Base-by-base conservation (phyloP, 2,113 vertebrate genomes). In the Leptocoma aspasia region DNA sequence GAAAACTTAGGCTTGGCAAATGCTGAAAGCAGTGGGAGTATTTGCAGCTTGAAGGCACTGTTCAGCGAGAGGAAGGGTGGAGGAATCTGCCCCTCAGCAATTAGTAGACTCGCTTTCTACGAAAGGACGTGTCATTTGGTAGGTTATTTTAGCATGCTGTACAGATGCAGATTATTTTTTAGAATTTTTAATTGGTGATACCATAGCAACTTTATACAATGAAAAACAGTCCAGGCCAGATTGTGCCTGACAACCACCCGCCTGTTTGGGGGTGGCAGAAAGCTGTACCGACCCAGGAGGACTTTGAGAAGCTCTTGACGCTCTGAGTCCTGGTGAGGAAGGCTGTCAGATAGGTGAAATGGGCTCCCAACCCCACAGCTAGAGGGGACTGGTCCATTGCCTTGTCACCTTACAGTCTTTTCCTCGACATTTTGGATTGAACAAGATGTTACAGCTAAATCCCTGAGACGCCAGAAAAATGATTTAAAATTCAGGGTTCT, bases 201-300 rank as follows among this genome's bases (percentile, higher is more conserved):
- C 95, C 94, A 96, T 97, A 97, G 96, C 95, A 97, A 97, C 96
- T 95, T 97, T 95, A 93, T 97, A 96, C 96, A 96, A 96, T 96
- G 94, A 96, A 96, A 95, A 96, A 94, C 90, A 93, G 96, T 81
- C 93, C 94, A 88, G 90, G 71, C 95, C 95, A 97, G 96, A 97
- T 96, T 97, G 95, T 90, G 95, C 95, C 92, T 97, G 90, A 97
- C 92, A 95, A 93, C 94, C 94, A 95, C 93, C 92, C 68, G 93
- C 92, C 87, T 97, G 94, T 90, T 88, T 95, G 96, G 94, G 94
- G 95, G 96, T 95, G 95, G 96, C 90, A 86, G 86, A 94, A 96
- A 95, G 93, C 95, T 97, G 82, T 85, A 93, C 63, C 47, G 2
- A 87, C 90, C 85, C 54, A 85, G 68, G 63, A 89, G 77, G 89